A percentile compares a stretch with the other conserved stretches of the same genome.
phyloP scores from a whole-genome alignment of 2,888 invertebrate species.

The Thera britannica region DNA sequence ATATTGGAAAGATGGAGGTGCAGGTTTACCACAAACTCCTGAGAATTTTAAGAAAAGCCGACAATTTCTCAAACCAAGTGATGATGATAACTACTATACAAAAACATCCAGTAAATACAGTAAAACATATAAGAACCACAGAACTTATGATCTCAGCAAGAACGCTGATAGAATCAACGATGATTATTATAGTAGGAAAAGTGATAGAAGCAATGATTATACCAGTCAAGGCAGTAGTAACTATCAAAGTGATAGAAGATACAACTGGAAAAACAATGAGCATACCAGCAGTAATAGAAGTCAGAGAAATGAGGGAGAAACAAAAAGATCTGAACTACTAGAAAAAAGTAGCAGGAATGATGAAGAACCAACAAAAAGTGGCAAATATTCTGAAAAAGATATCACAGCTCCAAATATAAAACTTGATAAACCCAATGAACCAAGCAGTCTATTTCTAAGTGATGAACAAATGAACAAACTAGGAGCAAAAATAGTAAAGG shows the following conservation, averaged over 20 bases:
- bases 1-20: conserved; percentile 95
- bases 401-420: conserved; percentile 16
- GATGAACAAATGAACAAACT: conserved; percentile 95
- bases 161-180: neutral
- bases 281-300: conserved; percentile 30
- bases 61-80: conserved; percentile 70
- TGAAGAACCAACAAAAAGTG: conserved; percentile 14
- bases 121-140: conserved; percentile 24
- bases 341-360: conserved; percentile 14
- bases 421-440: conserved; percentile 29
- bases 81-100: conserved; percentile 63
- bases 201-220: conserved; percentile 20
- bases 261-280: conserved; percentile 58
- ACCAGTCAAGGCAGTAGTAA: conserved; percentile 34
- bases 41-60: conserved; percentile 67
- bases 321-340: conserved; percentile 1
- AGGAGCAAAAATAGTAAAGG: conserved; percentile 95
- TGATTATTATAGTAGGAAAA: conserved; percentile 9
- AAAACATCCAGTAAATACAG: conserved; percentile 30
- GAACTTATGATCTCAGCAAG: conserved; percentile 29
- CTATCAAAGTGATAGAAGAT: conserved; percentile 39
- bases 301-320: conserved; percentile 6
- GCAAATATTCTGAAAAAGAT: conserved; percentile 14
- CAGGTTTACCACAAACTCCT: conserved; percentile 88
- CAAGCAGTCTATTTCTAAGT: conserved; percentile 78